Conservation (phyloP, 2,888 invertebrate species). For the Caenorhabditis sulstoni region DNA sequence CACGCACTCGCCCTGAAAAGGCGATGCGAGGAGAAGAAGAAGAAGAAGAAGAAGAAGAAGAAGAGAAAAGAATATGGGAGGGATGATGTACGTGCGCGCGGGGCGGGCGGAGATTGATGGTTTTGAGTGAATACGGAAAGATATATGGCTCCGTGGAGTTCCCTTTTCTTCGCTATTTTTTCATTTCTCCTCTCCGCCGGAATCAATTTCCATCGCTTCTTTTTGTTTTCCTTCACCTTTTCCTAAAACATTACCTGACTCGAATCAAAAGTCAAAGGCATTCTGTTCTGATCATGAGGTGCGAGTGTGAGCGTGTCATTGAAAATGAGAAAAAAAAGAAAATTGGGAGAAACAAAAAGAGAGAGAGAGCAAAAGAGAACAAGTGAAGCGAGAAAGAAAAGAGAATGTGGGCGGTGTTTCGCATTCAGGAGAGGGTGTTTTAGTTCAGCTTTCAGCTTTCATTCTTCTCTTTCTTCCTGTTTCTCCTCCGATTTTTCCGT, state of each 20-base stretch:
- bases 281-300: conserved; percentile 34
- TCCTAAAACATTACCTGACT: too few species aligned
- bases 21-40: neutral
- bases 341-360: too few species aligned
- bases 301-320: conserved; percentile 17
- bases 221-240: conserved; percentile 1
- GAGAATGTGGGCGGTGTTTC: conserved; percentile 29
- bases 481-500: neutral
- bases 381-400: conserved; percentile 2
- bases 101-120: conserved; percentile 5
- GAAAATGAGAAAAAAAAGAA: conserved; percentile 2
- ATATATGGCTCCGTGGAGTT: conserved; percentile 3
- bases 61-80: neutral
- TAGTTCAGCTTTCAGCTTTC: conserved; percentile 5
- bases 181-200: neutral
- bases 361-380: neutral
- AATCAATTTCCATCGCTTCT: too few species aligned
- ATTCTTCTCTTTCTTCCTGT: neutral
- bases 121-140: neutral
- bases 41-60: neutral
- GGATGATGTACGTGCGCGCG: neutral
- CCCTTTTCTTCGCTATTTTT: neutral
- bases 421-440: neutral
- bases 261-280: conserved; percentile 12
- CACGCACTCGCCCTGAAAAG: too few species aligned